These are phyloP conservation scores for Drosophila tsacasi DNA, from an alignment of 1,140 invertebrate genomes.

Conservation along the genomic window DNA sequence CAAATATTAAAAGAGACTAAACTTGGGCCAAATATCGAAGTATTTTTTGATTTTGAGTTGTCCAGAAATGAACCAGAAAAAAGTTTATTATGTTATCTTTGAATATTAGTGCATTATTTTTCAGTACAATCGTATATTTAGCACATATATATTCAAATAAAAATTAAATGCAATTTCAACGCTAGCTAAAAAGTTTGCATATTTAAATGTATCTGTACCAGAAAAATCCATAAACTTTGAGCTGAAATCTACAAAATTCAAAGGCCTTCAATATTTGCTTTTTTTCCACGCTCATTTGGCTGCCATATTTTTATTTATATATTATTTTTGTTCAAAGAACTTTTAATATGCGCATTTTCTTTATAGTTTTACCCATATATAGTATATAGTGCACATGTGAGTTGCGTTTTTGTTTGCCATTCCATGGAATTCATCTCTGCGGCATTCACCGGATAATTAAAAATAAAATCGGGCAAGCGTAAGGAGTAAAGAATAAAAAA, in stretches of 20 bases:
- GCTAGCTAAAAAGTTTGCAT: no score
- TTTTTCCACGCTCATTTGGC: conserved; percentile 1
- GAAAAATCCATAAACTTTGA: not conserved
- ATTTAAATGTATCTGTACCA: no score
- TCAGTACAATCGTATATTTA: no score
- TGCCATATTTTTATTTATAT: not conserved
- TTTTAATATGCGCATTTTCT: conserved; percentile 38
- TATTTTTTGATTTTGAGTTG: no score
- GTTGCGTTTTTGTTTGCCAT: conserved; percentile 7
- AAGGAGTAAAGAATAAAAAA: conserved; percentile 19
- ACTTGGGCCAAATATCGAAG: no score
- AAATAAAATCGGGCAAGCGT: conserved; percentile 51
- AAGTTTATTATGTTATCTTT: no score
- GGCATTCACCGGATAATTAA: conserved; percentile 61
- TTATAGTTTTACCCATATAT: conserved; percentile 13
- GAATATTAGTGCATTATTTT: no score
- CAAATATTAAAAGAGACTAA: no score
- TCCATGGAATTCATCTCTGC: conserved; percentile 24
- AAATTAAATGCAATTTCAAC: not conserved
- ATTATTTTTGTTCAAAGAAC: conserved; percentile 4
- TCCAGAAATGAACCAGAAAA: no score
- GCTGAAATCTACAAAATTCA: not conserved
- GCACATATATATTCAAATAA: not conserved
- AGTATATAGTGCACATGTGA: not conserved
- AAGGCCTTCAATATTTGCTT: not conserved